A percentile compares a stretch with the other conserved stretches of the same genome.
Evolutionary conservation across 2,888 invertebrate species (phyloP).

Genomic region (Conistra vaccinii): DNA sequence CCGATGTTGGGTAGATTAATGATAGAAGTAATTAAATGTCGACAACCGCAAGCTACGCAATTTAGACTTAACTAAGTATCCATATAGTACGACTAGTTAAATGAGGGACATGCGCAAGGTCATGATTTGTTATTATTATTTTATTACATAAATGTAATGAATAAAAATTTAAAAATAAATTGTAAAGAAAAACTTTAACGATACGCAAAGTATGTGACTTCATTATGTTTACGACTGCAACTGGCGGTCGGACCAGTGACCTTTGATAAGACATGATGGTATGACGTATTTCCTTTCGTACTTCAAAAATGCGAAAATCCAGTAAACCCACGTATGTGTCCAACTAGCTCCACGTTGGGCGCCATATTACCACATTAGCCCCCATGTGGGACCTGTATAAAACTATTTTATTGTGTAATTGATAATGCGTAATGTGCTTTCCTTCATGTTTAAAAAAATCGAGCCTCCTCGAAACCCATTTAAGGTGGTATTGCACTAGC

Average conservation of each 20-base stretch:
- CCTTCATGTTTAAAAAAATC: neutral
- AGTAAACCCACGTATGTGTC: neutral
- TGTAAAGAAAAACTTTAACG: neutral
- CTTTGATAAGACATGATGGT: neutral
- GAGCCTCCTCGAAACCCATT: neutral
- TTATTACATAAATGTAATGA: neutral
- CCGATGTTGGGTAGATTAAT: constrained; percentile 55
- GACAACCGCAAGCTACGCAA: constrained; percentile 43
- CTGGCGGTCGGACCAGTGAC: neutral
- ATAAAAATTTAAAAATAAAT: neutral
- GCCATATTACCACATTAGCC: neutral
- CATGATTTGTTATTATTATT: neutral
- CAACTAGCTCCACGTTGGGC: too few species aligned
- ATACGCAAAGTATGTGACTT: too few species aligned
- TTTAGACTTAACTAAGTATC: constrained; percentile 30
- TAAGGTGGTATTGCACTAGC: neutral
- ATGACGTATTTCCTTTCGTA: neutral
- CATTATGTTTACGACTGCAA: neutral
- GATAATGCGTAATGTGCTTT: neutral
- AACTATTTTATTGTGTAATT: neutral
- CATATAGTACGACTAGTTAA: neutral
- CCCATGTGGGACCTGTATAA: neutral
- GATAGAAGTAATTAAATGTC: constrained; percentile 57
- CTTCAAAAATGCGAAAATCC: neutral
- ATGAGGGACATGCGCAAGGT: neutral